Conservation (phyloP, 2,113 vertebrate genomes). For the Onychostruthus taczanowskii region DNA sequence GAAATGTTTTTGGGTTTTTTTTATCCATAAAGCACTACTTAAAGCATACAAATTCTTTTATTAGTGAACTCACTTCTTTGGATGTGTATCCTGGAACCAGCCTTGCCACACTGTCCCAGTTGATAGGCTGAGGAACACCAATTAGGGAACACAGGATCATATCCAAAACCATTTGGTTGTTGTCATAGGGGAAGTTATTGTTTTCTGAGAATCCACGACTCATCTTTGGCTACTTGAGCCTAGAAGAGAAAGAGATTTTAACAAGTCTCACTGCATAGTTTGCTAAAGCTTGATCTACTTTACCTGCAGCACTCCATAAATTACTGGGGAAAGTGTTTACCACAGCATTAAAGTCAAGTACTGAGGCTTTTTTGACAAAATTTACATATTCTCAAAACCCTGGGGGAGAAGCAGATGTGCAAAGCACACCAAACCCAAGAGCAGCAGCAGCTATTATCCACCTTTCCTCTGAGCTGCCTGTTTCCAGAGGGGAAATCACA, state of each 20-base stretch:
- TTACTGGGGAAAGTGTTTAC: neutral
- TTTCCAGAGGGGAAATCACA: neutral
- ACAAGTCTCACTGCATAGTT: neutral
- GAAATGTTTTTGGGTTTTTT: neutral
- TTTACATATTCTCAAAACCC: neutral
- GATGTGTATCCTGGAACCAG: slow-evolving; percentile 93
- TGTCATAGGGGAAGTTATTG: slow-evolving; percentile 93
- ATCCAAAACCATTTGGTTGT: slow-evolving; percentile 92
- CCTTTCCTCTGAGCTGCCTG: neutral
- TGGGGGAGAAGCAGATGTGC: neutral
- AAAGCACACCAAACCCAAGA: neutral
- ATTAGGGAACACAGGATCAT: slow-evolving; percentile 93
- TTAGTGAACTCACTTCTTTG: slow-evolving; percentile 83
- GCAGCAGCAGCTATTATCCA: neutral
- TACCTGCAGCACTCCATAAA: neutral
- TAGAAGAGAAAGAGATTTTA: slow-evolving; percentile 11
- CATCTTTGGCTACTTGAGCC: slow-evolving; percentile 78
- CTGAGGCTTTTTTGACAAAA: neutral
- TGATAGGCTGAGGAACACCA: slow-evolving; percentile 87
- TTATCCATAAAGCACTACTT: neutral
- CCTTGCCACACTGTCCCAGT: slow-evolving; percentile 94
- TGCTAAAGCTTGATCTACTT: neutral
- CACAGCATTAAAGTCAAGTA: neutral
- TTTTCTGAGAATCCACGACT: slow-evolving; percentile 90
- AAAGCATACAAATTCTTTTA: neutral